These are phyloP conservation scores for Galago senegalensis DNA, from an alignment of 2,797 vertebrate species.

Conservation along the genomic window DNA sequence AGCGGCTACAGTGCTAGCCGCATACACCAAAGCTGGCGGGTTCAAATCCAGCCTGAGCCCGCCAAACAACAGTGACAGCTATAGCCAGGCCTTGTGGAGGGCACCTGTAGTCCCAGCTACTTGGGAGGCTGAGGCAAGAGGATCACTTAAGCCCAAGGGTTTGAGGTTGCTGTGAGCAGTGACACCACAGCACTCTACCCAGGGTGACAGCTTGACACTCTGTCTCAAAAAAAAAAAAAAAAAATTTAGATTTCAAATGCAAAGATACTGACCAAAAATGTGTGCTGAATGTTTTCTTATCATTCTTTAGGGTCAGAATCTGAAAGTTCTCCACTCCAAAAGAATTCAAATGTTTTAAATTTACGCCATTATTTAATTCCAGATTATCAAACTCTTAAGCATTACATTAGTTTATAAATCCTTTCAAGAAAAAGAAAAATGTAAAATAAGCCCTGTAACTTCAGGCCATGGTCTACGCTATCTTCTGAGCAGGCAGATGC, in stretches of 20 bases:
- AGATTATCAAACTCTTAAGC: not conserved
- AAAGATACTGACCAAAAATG: slow-evolving; percentile 37
- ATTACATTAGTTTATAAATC: slow-evolving; percentile 8
- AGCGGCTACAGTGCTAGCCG: too few relatives aligned
- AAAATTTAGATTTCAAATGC: slow-evolving; percentile 45
- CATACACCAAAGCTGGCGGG: too few relatives aligned
- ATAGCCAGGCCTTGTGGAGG: too few relatives aligned
- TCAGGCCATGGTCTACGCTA: not conserved
- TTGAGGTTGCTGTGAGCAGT: too few relatives aligned
- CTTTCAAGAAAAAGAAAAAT: not conserved
- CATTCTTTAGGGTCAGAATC: not conserved
- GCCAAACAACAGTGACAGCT: too few relatives aligned
- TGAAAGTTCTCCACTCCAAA: slow-evolving; percentile 19
- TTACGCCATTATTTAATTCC: not conserved
- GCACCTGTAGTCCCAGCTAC: too few relatives aligned
- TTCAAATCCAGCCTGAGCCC: too few relatives aligned
- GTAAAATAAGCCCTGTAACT: not conserved
- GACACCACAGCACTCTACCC: too few relatives aligned
- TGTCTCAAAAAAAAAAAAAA: too few relatives aligned
- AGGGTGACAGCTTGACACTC: too few relatives aligned
- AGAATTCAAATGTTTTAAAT: not conserved
- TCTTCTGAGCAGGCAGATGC: not conserved
- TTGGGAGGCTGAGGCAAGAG: too few relatives aligned
- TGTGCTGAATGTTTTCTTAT: slow-evolving; percentile 14
- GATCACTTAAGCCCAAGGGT: too few relatives aligned